A percentile compares a stretch with the other conserved stretches of the same genome.
Evolutionary conservation across 1,140 invertebrate species (phyloP).

Genomic region (Pseudomyrmex gracilis): DNA sequence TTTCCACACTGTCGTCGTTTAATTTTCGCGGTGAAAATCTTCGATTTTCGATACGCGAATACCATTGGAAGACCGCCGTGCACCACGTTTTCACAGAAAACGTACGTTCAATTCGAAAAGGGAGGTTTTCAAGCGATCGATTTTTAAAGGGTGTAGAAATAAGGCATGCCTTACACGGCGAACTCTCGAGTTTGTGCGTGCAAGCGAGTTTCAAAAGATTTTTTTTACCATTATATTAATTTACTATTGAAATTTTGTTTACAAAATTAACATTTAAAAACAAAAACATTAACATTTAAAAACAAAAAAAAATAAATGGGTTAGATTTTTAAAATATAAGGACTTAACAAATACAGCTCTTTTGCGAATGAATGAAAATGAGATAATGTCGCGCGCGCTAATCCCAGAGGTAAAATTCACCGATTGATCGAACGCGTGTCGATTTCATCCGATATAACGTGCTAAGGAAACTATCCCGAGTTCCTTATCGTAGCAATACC

Average conservation of each 20-base stretch:
- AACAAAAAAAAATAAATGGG: no score
- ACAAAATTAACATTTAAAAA: no score
- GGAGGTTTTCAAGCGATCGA: constrained; percentile 23
- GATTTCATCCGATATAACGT: constrained; percentile 40
- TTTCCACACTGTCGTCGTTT: constrained; percentile 43
- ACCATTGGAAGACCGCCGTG: constrained; percentile 43
- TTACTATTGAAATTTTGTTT: no score
- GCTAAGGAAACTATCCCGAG: constrained; percentile 39
- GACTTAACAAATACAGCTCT: background rate
- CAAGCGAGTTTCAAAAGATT: background rate
- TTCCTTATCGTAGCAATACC: constrained; percentile 59
- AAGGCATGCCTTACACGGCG: background rate
- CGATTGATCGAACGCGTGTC: constrained; percentile 24
- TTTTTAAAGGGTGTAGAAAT: constrained; percentile 18
- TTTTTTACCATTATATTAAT: no score
- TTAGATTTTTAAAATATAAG: background rate
- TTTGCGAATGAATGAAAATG: background rate
- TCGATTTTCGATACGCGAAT: constrained; percentile 42
- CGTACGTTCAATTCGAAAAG: background rate
- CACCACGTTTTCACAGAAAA: constrained; percentile 23
- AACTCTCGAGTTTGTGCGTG: background rate
- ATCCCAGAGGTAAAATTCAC: constrained; percentile 6
- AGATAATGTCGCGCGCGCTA: background rate
- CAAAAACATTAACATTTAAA: no score
- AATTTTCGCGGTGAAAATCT: constrained; percentile 59